Evolutionary conservation across 2,113 vertebrate species (phyloP).

Genomic region (Saccopteryx bilineata): DNA sequence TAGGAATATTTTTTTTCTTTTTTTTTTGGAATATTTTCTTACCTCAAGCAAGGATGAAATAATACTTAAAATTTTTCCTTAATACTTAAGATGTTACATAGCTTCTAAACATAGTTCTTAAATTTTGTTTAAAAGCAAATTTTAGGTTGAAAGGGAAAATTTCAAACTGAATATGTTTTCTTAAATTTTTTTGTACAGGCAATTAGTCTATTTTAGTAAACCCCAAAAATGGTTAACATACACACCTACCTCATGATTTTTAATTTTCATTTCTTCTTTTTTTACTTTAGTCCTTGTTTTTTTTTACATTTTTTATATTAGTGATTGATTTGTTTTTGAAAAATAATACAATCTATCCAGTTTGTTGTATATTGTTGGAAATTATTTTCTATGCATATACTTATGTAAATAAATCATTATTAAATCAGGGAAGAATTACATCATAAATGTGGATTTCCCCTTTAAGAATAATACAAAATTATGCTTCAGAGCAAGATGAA

Average conservation of each 20-base stretch:
- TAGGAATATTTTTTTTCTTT: too few relatives aligned
- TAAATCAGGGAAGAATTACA: constrained; percentile 32
- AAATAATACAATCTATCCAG: neutral
- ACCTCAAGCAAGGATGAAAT: neutral
- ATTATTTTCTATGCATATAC: neutral
- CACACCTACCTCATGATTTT: neutral
- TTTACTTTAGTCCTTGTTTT: neutral
- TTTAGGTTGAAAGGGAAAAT: neutral
- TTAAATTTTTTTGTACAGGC: neutral
- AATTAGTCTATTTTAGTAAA: neutral
- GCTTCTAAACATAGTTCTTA: neutral
- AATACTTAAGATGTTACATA: constrained; percentile 13
- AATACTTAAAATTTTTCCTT: neutral
- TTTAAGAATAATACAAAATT: neutral
- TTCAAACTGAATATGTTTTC: constrained; percentile 33
- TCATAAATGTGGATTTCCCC: constrained; percentile 1
- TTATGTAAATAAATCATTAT: constrained; percentile 25
- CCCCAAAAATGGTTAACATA: neutral
- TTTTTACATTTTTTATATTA: neutral
- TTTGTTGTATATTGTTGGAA: neutral
- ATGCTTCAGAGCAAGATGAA: neutral
- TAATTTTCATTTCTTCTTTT: neutral
- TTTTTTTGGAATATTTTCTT: too few relatives aligned
- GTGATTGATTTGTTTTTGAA: constrained; percentile 1
- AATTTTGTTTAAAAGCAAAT: neutral